Conservation (phyloP, 2,113 vertebrate genomes). For the Urocynchramus pylzowi region DNA sequence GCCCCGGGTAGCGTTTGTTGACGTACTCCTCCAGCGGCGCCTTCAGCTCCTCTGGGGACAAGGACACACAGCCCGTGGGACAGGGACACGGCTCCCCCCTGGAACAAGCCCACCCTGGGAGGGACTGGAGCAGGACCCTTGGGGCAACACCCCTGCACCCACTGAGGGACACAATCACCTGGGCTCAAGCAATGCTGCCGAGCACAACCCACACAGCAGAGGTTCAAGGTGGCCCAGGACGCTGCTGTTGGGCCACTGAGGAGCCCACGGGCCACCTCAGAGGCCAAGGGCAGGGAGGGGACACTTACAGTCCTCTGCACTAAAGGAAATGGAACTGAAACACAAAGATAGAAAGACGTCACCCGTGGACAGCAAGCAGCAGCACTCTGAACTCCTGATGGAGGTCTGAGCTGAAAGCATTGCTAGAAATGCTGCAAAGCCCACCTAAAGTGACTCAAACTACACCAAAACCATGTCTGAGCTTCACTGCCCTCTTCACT, state of each 20-base stretch:
- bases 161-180: rapidly evolving
- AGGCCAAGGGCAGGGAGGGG: neutral
- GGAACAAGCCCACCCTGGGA: neutral
- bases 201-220: neutral
- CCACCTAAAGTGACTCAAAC: neutral
- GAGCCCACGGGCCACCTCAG: neutral
- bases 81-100: neutral
- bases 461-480: neutral
- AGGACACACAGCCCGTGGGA: neutral
- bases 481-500: neutral
- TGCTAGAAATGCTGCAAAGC: neutral
- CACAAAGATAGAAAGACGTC: rapidly evolving
- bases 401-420: neutral
- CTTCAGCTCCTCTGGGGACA: conserved; percentile 89
- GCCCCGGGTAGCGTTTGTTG: conserved; percentile 91
- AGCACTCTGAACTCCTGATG: no score
- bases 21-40: conserved; percentile 91
- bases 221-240: neutral
- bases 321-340: neutral
- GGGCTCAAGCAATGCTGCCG: rapidly evolving
- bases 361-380: neutral
- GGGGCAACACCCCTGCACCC: neutral
- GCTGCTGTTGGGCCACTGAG: neutral
- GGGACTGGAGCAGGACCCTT: rapidly evolving
- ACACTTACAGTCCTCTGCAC: neutral